Percentiles rank a stretch among this genome's conserved stretches.
Evolutionary conservation across 2,888 invertebrate species (phyloP).

Genomic region (Blomia tropicalis): DNA sequence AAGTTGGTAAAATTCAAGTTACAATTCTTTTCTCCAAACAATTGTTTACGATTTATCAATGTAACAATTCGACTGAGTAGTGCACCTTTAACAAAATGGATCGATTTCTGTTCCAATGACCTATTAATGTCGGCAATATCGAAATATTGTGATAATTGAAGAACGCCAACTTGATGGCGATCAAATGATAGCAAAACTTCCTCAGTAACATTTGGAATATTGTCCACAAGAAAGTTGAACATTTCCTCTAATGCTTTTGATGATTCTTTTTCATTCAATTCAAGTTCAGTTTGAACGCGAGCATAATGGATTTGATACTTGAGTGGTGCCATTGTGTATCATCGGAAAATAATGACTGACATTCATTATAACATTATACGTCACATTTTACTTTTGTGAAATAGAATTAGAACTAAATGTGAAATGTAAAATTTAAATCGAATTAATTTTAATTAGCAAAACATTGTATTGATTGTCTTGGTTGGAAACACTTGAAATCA

Average conservation of each 20-base stretch:
- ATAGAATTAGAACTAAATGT: no score
- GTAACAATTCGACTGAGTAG: background rate
- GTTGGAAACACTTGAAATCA: no score
- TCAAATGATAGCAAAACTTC: background rate
- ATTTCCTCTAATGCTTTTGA: background rate
- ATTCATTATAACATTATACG: no score
- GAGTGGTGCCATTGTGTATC: no score
- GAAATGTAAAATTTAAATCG: no score
- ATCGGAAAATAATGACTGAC: no score
- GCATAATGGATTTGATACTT: background rate
- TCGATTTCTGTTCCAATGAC: background rate
- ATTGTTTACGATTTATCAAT: background rate
- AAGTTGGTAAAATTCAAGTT: background rate
- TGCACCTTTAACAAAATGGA: background rate
- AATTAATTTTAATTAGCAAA: no score
- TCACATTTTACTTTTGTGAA: no score
- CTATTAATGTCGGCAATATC: background rate
- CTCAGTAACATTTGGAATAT: no score
- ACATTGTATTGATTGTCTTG: no score
- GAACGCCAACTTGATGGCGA: background rate
- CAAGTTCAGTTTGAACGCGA: background rate
- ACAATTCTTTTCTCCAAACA: background rate
- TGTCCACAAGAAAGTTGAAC: background rate
- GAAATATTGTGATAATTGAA: background rate
- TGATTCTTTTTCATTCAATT: background rate